phyloP scores from a whole-genome alignment of 2,888 invertebrate species.

The Epiblema foenella region DNA sequence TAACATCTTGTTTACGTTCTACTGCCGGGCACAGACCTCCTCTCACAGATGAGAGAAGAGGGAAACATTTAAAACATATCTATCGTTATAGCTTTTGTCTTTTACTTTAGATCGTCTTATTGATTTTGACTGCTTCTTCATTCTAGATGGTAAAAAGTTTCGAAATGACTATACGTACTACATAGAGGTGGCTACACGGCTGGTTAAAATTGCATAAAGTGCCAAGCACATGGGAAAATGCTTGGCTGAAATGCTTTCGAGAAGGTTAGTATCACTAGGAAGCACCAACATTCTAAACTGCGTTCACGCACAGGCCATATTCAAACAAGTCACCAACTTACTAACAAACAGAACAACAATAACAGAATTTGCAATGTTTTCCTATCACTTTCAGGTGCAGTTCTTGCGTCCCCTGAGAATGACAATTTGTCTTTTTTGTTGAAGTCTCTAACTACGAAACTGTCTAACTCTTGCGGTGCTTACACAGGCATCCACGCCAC shows the following conservation, averaged over 20 bases:
- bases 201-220: constrained; percentile 38
- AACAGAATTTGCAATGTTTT: neutral
- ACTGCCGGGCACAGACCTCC: too few species aligned
- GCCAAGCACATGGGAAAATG: constrained; percentile 51
- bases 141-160: constrained; percentile 28
- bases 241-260: constrained; percentile 51
- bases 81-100: too few species aligned
- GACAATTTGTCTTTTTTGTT: constrained; percentile 9
- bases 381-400: constrained; percentile 20
- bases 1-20: too few species aligned
- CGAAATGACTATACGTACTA: constrained; percentile 23
- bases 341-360: too few species aligned
- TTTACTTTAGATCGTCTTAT: too few species aligned
- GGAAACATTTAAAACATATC: too few species aligned
- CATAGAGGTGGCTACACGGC: constrained; percentile 14
- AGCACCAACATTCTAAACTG: too few species aligned
- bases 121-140: neutral
- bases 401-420: constrained; percentile 33
- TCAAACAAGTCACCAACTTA: too few species aligned
- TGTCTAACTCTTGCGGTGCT: constrained; percentile 29
- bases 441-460: neutral
- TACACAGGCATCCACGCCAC: constrained; percentile 39
- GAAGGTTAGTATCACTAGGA: constrained; percentile 54
- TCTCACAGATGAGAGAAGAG: too few species aligned
- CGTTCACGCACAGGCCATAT: too few species aligned